phyloP scores from a whole-genome alignment of 2,113 vertebrate genomes.

The Lutjanus erythropterus region DNA sequence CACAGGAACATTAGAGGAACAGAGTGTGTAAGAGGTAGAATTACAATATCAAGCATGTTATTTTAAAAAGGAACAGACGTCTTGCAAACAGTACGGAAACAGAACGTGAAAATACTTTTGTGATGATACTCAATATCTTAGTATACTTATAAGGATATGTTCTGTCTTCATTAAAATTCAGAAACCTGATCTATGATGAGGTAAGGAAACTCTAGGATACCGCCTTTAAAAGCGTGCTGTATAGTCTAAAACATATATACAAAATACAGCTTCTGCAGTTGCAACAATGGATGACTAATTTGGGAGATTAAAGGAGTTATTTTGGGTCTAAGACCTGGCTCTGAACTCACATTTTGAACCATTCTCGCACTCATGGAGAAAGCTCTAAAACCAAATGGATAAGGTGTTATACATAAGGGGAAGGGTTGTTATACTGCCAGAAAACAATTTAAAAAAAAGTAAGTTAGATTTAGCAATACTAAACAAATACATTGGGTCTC shows the following conservation, averaged over 20 bases:
- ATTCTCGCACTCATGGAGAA: too few relatives aligned
- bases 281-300: not conserved
- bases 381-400: not conserved
- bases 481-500: too few relatives aligned
- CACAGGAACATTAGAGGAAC: not conserved
- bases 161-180: not conserved
- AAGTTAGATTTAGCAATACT: too few relatives aligned
- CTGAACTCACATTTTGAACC: not conserved
- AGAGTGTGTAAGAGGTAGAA: slow-evolving; percentile 1
- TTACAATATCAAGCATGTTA: slow-evolving; percentile 17
- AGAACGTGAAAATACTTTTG: not conserved
- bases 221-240: not conserved
- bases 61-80: not conserved
- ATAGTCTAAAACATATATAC: too few relatives aligned
- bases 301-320: not conserved
- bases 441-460: too few relatives aligned
- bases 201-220: not conserved
- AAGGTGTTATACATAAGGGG: too few relatives aligned
- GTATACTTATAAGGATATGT: not conserved
- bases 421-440: too few relatives aligned
- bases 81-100: not conserved
- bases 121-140: not conserved
- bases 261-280: slow-evolving; percentile 12
- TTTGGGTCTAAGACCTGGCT: not conserved
- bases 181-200: not conserved